Evolutionary conservation across 2,888 invertebrate genomes (phyloP).

Genomic region (Rhingia rostrata): DNA sequence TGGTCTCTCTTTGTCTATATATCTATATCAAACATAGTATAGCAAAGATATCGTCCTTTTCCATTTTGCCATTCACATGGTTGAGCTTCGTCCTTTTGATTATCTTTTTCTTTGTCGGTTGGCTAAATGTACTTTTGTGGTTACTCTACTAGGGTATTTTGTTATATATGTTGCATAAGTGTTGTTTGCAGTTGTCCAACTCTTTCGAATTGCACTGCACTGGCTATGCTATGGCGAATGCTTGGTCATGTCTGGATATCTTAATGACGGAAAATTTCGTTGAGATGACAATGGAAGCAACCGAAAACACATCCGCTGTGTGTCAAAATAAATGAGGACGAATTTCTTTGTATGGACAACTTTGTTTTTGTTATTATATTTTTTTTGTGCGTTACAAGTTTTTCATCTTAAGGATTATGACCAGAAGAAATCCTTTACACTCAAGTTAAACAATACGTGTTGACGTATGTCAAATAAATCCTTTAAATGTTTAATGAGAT

Average conservation of each 20-base stretch:
- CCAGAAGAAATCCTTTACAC: too few species aligned
- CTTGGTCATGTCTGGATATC: conserved; percentile 42
- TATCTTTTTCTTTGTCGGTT: conserved; percentile 46
- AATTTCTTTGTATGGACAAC: neutral
- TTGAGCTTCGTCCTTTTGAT: conserved; percentile 56
- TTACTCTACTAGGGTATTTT: conserved; percentile 8
- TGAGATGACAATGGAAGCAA: conserved; percentile 18
- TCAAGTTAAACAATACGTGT: too few species aligned
- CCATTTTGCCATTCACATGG: conserved; percentile 21
- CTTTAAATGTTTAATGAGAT: too few species aligned
- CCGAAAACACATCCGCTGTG: conserved; percentile 14
- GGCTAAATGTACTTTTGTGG: conserved; percentile 65
- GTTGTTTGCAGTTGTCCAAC: conserved; percentile 24
- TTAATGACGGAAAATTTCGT: conserved; percentile 13
- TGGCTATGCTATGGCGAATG: conserved; percentile 21
- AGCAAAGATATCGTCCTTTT: conserved; percentile 14
- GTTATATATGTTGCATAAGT: neutral
- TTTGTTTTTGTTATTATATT: neutral
- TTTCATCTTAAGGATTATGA: too few species aligned
- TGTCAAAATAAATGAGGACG: neutral
- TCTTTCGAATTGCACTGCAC: conserved; percentile 35
- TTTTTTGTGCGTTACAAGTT: neutral
- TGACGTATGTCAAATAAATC: too few species aligned
- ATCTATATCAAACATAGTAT: conserved; percentile 37
- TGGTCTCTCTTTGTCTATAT: conserved; percentile 9